Percentiles rank a stretch among this genome's conserved stretches.
Evolutionary conservation across 2,888 invertebrate genomes (phyloP).

Genomic region (Cataglyphis albicans): DNA sequence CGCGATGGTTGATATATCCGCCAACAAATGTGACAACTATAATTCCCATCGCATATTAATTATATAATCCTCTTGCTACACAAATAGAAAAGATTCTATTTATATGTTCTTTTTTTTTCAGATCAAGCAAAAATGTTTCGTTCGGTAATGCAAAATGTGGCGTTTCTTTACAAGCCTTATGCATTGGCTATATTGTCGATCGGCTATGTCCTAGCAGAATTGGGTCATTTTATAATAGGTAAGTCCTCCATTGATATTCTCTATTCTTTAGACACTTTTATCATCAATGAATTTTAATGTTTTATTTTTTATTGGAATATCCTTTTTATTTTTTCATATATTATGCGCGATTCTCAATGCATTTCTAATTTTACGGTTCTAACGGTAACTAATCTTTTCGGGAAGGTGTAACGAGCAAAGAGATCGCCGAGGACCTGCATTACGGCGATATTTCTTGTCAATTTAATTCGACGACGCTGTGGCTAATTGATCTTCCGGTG

Average conservation of each 20-base stretch:
- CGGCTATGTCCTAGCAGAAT: slow-evolving; percentile 94
- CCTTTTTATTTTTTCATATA: background rate
- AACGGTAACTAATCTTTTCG: background rate
- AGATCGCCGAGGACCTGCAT: slow-evolving; percentile 93
- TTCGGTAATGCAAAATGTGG: slow-evolving; percentile 88
- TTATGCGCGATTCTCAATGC: background rate
- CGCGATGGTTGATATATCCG: slow-evolving; percentile 26
- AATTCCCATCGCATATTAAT: slow-evolving; percentile 28
- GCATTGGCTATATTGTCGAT: slow-evolving; percentile 93
- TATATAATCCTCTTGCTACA: slow-evolving; percentile 16
- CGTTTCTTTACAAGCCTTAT: slow-evolving; percentile 92
- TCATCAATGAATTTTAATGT: background rate
- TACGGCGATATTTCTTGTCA: slow-evolving; percentile 95
- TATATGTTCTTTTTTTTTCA: slow-evolving; percentile 9
- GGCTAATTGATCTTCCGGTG: slow-evolving; percentile 87
- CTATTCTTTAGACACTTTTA: background rate
- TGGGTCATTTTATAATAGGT: slow-evolving; percentile 95
- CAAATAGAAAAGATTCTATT: background rate
- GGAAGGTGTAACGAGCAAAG: slow-evolving; percentile 93
- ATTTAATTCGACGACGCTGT: slow-evolving; percentile 89
- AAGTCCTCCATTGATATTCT: slow-evolving; percentile 72
- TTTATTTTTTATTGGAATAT: background rate
- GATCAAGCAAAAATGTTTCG: slow-evolving; percentile 80
- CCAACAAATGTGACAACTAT: slow-evolving; percentile 8
- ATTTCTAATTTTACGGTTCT: background rate